Evolutionary conservation across 2,888 invertebrate genomes (phyloP), one percentile per base, ranked within the genome.

Genomic region (Lasioglossum vierecki): DNA sequence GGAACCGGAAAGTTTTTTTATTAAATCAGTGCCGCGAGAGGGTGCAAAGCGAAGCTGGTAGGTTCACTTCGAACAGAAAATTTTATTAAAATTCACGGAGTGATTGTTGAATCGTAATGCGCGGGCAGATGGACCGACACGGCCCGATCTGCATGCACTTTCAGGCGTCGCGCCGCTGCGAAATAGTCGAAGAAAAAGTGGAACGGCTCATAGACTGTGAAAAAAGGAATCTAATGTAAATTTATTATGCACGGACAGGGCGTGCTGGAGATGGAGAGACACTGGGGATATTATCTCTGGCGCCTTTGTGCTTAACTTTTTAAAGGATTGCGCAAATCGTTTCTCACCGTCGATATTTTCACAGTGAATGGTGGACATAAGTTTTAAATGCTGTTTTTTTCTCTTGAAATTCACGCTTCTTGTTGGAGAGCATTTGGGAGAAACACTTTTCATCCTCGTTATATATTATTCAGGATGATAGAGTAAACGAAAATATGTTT

Each of bases 51-150:
- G 53, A 44, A 11, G 22, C 68, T 74, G 82, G 57, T 35, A 26
- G 72, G 66, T 76, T 44, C 73, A 46, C 57, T 71, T 68, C 35
- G n/a, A 49, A 46, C 49, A n/a, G 46, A 66, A 26, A 44, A 63
- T 49, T 83, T 84, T 82, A 82, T 78, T 77, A 82, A 83, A 84
- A 84, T 83, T 77, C 83, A 53, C 46, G 49, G 70, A 26, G 49
- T 26, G 74, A 74, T 77, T 78, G 83, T 76, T 68, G 83, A 83
- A 83, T 82, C 76, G 71, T 82, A 82, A 83, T 73, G 72, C 44
- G 71, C 22, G 30, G 63, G 53, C 82, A 83, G 83, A 83, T 83
- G 83, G 83, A 83, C 72, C 41, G 82, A 83, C 83, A 77, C 35
- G 82, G 15, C 57, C 44, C 78, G 72, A 82, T 83, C 71, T 76